Conservation (phyloP, 2,797 vertebrate species). For the Smutsia gigantea region DNA sequence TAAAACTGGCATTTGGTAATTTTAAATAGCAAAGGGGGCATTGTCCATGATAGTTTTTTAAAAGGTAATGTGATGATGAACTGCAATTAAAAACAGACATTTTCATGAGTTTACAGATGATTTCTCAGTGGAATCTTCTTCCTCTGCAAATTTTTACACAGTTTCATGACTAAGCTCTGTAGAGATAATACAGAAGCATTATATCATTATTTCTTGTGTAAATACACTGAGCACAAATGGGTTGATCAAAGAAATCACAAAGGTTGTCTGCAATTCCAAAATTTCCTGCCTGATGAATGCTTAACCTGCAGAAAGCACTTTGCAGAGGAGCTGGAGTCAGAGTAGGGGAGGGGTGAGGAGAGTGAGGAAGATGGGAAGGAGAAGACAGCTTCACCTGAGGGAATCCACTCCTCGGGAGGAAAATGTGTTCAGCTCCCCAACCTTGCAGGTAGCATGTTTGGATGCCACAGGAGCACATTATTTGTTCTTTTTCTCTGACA, state of each 20-base stretch:
- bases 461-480: conserved; percentile 86
- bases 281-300: neutral
- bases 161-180: conserved; percentile 17
- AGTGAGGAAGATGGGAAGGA: conserved; percentile 61
- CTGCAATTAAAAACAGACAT: neutral
- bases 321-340: conserved; percentile 28
- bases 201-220: neutral
- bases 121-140: neutral
- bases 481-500: conserved; percentile 87
- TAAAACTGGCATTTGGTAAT: neutral
- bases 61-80: conserved; percentile 17
- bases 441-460: conserved; percentile 87
- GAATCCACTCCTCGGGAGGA: conserved; percentile 71
- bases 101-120: conserved; percentile 17
- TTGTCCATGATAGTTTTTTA: neutral
- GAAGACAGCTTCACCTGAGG: conserved; percentile 69
- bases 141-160: conserved; percentile 5
- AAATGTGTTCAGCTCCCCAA: conserved; percentile 72
- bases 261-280: neutral
- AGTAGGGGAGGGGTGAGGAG: neutral
- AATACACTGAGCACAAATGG: conserved; percentile 33
- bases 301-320: conserved; percentile 59
- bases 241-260: conserved; percentile 29
- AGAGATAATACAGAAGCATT: neutral
- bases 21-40: neutral